Conservation (phyloP, 1,140 invertebrate species). For the Megalonaias nervosa region DNA sequence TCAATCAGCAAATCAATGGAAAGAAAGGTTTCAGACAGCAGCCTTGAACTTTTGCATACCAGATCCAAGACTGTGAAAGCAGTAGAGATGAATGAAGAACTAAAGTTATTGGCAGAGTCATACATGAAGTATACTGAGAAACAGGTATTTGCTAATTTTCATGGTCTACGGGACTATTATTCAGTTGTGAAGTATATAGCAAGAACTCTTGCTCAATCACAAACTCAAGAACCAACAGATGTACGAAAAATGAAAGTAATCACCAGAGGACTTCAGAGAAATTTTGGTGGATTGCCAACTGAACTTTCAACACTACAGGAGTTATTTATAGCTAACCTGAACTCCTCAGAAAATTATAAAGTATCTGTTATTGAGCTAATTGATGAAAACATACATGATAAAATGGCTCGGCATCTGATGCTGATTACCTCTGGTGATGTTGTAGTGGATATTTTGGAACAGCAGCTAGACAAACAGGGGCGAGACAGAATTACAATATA, state of each 20-base stretch:
- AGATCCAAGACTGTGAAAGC: no score
- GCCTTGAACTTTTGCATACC: no score
- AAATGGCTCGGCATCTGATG: slow-evolving; percentile 46
- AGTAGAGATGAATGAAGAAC: not conserved
- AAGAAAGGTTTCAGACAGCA: not conserved
- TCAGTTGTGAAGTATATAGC: slow-evolving; percentile 57
- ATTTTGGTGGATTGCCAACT: slow-evolving; percentile 54
- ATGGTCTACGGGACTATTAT: slow-evolving; percentile 60
- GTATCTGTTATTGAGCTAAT: slow-evolving; percentile 34
- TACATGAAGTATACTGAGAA: slow-evolving; percentile 41
- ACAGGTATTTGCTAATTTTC: slow-evolving; percentile 50
- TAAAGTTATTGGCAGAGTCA: slow-evolving; percentile 39
- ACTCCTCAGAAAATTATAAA: not conserved
- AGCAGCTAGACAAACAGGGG: slow-evolving; percentile 20
- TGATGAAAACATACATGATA: slow-evolving; percentile 40
- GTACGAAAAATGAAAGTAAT: not conserved
- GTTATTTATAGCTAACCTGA: slow-evolving; percentile 22
- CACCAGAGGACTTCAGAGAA: slow-evolving; percentile 45
- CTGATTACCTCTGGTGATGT: slow-evolving; percentile 47
- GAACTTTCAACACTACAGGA: slow-evolving; percentile 29
- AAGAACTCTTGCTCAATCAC: slow-evolving; percentile 4
- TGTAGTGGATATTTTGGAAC: slow-evolving; percentile 41
- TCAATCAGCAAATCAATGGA: slow-evolving; percentile 26
- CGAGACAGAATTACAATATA: slow-evolving; percentile 41
- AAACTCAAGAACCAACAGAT: not conserved